Conservation (phyloP, 2,113 vertebrate genomes). For the Psittacus erithacus region DNA sequence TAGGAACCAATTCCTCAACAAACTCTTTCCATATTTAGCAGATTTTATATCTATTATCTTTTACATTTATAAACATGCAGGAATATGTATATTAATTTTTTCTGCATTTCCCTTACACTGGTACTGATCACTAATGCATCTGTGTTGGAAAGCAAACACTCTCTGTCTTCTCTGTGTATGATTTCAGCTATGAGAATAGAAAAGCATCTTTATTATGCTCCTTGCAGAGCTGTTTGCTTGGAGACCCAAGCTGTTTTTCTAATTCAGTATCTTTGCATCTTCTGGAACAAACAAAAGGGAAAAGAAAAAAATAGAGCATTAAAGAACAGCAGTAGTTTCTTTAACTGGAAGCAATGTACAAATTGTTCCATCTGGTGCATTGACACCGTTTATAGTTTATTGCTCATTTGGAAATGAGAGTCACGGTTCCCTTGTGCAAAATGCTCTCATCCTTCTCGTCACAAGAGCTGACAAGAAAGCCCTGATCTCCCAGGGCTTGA, state of each 20-base stretch:
- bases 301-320: background rate
- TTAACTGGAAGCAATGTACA: slow-evolving; percentile 17
- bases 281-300: background rate
- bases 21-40: background rate
- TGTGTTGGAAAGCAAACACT: background rate
- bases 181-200: background rate
- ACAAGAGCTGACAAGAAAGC: background rate
- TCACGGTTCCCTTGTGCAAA: background rate
- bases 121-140: background rate
- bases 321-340: background rate
- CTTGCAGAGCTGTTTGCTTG: background rate
- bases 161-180: background rate
- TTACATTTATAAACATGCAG: background rate
- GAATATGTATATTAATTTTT: background rate
- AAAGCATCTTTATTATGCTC: background rate
- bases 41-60: background rate
- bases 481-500: background rate
- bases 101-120: background rate
- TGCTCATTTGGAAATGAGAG: background rate
- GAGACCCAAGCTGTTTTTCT: background rate
- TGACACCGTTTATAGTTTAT: slow-evolving; percentile 5
- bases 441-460: background rate
- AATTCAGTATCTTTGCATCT: background rate
- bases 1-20: background rate
- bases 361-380: background rate